A percentile compares a stretch with the other conserved stretches of the same genome.
Evolutionary conservation across 2,113 vertebrate species (phyloP).

Genomic region (Apeltes quadracus): DNA sequence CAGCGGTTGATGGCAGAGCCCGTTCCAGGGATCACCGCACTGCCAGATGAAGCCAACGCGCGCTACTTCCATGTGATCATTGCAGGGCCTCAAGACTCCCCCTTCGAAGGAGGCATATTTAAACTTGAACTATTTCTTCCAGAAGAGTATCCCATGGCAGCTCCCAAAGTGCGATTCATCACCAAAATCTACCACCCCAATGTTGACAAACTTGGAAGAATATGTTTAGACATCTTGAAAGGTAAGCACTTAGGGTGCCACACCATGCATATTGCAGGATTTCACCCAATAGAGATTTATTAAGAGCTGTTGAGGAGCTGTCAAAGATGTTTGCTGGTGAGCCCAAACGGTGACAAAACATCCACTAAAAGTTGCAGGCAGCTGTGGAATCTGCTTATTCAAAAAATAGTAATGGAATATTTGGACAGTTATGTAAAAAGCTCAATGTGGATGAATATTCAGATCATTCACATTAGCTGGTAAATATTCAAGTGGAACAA

Average conservation of each 20-base stretch:
- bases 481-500: no score
- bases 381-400: neutral
- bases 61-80: slow-evolving; percentile 99
- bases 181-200: slow-evolving; percentile 99
- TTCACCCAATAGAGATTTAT: neutral
- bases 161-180: slow-evolving; percentile 99
- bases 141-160: slow-evolving; percentile 99
- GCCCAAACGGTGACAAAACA: neutral
- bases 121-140: slow-evolving; percentile 99
- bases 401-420: no score
- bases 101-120: slow-evolving; percentile 99
- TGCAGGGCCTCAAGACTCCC: slow-evolving; percentile 97
- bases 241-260: slow-evolving; percentile 78
- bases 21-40: slow-evolving; percentile 97
- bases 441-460: no score
- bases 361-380: neutral
- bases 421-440: no score
- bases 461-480: no score
- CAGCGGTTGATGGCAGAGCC: slow-evolving; percentile 98
- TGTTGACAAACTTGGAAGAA: slow-evolving; percentile 99
- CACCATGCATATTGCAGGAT: neutral
- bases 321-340: neutral
- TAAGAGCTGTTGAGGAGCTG: neutral
- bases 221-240: slow-evolving; percentile 99
- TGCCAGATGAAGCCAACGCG: slow-evolving; percentile 96